phyloP scores from a whole-genome alignment of 2,113 vertebrate species.

The Macrotus californicus region DNA sequence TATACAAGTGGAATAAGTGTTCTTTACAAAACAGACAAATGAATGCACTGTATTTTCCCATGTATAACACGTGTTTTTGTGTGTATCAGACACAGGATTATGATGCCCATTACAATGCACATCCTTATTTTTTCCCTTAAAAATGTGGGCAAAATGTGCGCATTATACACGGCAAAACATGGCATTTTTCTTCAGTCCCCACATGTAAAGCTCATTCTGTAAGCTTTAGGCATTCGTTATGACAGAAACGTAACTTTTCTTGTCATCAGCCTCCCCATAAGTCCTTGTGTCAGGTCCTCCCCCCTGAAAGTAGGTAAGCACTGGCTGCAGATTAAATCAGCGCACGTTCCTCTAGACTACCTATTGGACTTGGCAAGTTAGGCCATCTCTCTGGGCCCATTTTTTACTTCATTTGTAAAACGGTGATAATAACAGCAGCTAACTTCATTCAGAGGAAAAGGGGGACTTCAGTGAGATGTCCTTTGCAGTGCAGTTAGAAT shows the following conservation, averaged over 20 bases:
- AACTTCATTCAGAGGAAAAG: background rate
- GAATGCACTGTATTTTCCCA: too few relatives aligned
- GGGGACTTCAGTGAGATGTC: background rate
- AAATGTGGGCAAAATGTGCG: too few relatives aligned
- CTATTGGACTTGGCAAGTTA: background rate
- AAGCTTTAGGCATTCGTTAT: background rate
- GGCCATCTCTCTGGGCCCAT: background rate
- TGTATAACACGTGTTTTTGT: too few relatives aligned
- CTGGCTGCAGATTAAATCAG: background rate
- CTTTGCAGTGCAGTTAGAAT: background rate
- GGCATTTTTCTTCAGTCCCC: background rate
- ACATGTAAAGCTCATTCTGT: background rate
- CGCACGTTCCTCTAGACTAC: accelerated
- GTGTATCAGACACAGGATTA: too few relatives aligned
- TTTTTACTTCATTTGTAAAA: background rate
- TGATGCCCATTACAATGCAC: too few relatives aligned
- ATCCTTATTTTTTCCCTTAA: too few relatives aligned
- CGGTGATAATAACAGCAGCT: background rate
- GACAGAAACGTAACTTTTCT: background rate
- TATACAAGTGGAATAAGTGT: background rate
- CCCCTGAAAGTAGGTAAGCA: background rate
- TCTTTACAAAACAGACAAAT: background rate
- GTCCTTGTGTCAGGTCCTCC: background rate
- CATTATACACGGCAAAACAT: too few relatives aligned
- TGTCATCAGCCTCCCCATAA: accelerated